A percentile compares a stretch with the other conserved stretches of the same genome.
These are phyloP conservation scores for Lithophane semibrunnea DNA, from an alignment of 2,888 invertebrate species.

Conservation along the genomic window DNA sequence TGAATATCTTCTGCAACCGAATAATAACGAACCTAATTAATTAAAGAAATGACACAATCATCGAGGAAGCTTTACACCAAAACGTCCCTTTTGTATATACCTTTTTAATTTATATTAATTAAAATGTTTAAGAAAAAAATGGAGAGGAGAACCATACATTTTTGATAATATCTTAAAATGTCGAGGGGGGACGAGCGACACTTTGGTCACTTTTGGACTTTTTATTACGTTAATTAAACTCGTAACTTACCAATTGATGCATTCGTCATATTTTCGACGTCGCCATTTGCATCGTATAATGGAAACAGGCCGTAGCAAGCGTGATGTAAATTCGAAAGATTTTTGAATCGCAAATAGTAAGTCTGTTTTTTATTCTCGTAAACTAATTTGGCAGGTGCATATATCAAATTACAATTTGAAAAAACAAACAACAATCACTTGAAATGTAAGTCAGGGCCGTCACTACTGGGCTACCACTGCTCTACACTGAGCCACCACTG, in stretches of 20 bases:
- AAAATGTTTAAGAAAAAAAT: slow-evolving; percentile 5
- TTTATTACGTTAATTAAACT: background rate
- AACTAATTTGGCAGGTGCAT: too few species aligned
- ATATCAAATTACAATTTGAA: too few species aligned
- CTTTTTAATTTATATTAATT: slow-evolving; percentile 44
- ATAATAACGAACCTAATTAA: slow-evolving; percentile 57
- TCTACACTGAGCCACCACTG: too few species aligned
- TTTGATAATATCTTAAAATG: slow-evolving; percentile 13
- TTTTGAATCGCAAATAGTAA: background rate
- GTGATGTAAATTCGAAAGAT: background rate
- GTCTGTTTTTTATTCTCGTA: too few species aligned
- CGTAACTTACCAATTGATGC: background rate
- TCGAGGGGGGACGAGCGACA: too few species aligned
- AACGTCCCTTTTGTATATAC: slow-evolving; percentile 30
- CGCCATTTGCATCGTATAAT: background rate
- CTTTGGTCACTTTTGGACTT: background rate
- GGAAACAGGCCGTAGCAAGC: background rate
- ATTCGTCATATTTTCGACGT: background rate
- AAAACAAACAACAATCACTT: too few species aligned
- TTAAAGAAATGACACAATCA: slow-evolving; percentile 47
- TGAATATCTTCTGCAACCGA: slow-evolving; percentile 38
- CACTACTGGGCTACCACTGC: too few species aligned
- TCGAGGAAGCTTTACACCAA: slow-evolving; percentile 23
- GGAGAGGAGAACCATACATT: slow-evolving; percentile 7
- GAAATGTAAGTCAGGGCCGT: too few species aligned